phyloP scores from a whole-genome alignment of 2,888 invertebrate species.

The Anticlea derivata region DNA sequence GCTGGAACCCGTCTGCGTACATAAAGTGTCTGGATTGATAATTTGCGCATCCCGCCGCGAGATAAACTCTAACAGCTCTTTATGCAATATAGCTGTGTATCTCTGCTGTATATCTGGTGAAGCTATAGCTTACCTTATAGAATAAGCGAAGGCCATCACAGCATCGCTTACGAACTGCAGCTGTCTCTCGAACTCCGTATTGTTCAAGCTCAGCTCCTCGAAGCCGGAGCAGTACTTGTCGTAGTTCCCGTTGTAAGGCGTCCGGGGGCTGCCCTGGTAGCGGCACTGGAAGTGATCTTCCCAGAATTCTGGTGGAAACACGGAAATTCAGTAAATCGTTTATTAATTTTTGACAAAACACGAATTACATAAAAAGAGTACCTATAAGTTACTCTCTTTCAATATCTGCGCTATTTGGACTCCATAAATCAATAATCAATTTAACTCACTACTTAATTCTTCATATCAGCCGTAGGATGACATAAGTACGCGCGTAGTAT shows the following conservation, averaged over 20 bases:
- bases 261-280: conserved; percentile 90
- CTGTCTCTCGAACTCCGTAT: conserved; percentile 95
- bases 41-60: background rate
- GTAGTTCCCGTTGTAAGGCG: conserved; percentile 92
- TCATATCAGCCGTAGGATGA: too few species aligned
- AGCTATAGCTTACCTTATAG: conserved; percentile 85
- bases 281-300: conserved; percentile 96
- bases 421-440: too few species aligned
- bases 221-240: conserved; percentile 88
- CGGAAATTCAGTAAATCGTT: too few species aligned
- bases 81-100: background rate
- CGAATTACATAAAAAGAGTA: too few species aligned
- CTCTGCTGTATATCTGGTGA: too few species aligned
- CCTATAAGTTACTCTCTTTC: too few species aligned
- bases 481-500: too few species aligned
- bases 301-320: conserved; percentile 91
- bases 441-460: too few species aligned
- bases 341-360: too few species aligned
- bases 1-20: background rate
- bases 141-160: conserved; percentile 96
- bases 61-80: too few species aligned
- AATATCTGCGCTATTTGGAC: too few species aligned
- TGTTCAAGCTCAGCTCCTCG: conserved; percentile 88
- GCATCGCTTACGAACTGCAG: conserved; percentile 98
- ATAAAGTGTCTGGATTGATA: background rate